These are phyloP conservation scores for Rosalia funebris DNA, from an alignment of 2,888 invertebrate species.

Conservation along the genomic window DNA sequence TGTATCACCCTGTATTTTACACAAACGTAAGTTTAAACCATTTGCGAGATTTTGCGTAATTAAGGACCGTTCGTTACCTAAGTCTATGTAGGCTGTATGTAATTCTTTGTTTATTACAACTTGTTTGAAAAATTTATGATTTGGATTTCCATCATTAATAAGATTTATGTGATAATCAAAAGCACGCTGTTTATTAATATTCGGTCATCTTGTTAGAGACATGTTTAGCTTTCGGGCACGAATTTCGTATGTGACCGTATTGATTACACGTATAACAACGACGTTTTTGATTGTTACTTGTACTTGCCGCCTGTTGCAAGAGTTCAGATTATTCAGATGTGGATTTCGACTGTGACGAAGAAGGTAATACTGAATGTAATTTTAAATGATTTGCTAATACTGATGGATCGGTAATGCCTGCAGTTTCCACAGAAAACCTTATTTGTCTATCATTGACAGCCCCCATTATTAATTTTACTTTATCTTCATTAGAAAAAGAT, in stretches of 20 bases:
- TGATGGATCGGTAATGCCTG: no score
- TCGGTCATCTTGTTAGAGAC: background rate
- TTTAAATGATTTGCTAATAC: no score
- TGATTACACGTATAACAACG: no score
- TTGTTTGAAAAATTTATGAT: background rate
- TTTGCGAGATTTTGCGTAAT: background rate
- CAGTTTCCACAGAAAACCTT: no score
- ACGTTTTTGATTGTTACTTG: no score
- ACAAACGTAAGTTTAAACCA: background rate
- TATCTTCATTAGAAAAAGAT: constrained; percentile 1
- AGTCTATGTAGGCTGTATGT: background rate
- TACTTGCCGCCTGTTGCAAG: background rate
- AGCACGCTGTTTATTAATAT: background rate
- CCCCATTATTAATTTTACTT: no score
- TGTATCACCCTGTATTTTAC: background rate
- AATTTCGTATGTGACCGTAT: no score
- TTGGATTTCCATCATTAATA: background rate
- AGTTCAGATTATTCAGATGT: background rate
- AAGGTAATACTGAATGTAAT: background rate
- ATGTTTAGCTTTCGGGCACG: background rate
- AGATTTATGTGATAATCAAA: background rate
- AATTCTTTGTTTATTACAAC: background rate
- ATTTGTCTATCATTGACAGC: no score
- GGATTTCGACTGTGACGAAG: background rate
- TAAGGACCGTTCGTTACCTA: background rate